Evolutionary conservation across 2,797 vertebrate species (phyloP).

Genomic region (Myiothlypis coronata): DNA sequence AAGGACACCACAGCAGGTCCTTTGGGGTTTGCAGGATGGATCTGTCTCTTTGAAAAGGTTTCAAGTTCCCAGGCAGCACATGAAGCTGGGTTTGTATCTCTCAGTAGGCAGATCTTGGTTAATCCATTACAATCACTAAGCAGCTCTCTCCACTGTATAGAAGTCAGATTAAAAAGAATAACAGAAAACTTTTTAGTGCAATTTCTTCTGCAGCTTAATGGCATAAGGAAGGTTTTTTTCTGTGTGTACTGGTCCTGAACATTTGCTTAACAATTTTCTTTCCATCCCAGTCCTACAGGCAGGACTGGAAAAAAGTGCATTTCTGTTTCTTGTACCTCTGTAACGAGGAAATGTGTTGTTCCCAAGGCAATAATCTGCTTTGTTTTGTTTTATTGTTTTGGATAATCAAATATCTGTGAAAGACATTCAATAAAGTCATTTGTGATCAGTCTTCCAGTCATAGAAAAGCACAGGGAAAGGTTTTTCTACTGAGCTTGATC

Average conservation of each 20-base stretch:
- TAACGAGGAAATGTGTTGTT: neutral
- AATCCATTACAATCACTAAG: neutral
- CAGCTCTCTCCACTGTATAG: neutral
- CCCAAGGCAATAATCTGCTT: constrained; percentile 2
- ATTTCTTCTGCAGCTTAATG: neutral
- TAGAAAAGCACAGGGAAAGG: neutral
- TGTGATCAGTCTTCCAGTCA: constrained; percentile 25
- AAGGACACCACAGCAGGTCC: neutral
- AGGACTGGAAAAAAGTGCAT: neutral
- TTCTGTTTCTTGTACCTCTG: neutral
- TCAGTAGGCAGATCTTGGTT: neutral
- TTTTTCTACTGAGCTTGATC: neutral
- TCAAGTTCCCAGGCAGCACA: neutral
- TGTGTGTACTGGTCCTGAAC: neutral
- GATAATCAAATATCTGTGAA: constrained; percentile 37
- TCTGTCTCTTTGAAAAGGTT: neutral
- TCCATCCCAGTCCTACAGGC: neutral
- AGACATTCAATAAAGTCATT: constrained; percentile 43
- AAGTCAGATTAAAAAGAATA: neutral
- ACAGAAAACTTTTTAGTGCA: neutral
- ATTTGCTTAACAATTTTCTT: neutral
- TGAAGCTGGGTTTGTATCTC: neutral
- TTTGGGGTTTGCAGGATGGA: neutral
- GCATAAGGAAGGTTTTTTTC: neutral
- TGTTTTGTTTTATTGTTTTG: constrained; percentile 38